A percentile compares a stretch with the other conserved stretches of the same genome.
These are phyloP conservation scores for Ctenopoma kingsleyae DNA, from an alignment of 2,797 vertebrate genomes.

Conservation along the genomic window DNA sequence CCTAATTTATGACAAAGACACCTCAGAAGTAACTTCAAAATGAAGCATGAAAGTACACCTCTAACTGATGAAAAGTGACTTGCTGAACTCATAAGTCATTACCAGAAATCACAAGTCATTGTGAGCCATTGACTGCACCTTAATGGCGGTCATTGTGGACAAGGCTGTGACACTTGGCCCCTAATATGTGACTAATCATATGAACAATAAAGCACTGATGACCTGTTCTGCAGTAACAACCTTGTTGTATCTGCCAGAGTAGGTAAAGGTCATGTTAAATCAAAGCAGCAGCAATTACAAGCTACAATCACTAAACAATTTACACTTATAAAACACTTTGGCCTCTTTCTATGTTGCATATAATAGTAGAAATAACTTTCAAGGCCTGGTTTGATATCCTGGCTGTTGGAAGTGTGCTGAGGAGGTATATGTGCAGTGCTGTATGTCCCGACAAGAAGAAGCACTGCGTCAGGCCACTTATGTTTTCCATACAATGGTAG, in stretches of 20 bases:
- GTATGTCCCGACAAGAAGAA: constrained; percentile 24
- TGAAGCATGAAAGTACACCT: constrained; percentile 45
- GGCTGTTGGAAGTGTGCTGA: constrained; percentile 25
- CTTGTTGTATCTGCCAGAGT: constrained; percentile 31
- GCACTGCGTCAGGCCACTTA: constrained; percentile 25
- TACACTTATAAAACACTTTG: constrained; percentile 7
- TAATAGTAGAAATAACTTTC: constrained; percentile 19
- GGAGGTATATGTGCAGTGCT: not conserved
- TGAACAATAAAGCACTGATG: constrained; percentile 61
- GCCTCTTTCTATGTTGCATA: constrained; percentile 5
- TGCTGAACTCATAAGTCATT: constrained; percentile 36
- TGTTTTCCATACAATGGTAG: constrained; percentile 34
- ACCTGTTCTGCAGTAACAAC: constrained; percentile 34
- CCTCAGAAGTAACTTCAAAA: constrained; percentile 48
- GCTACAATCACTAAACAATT: not conserved
- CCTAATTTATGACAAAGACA: constrained; percentile 48
- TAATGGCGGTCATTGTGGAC: constrained; percentile 31
- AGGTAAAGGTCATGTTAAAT: constrained; percentile 42
- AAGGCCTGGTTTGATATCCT: constrained; percentile 27
- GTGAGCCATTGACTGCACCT: constrained; percentile 19
- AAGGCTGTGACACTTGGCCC: constrained; percentile 45
- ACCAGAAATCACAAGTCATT: constrained; percentile 54
- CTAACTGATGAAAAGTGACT: constrained; percentile 26
- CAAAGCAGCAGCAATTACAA: constrained; percentile 17
- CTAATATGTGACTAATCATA: constrained; percentile 52